Conservation (phyloP, 2,113 vertebrate species). For the Prinia subflava region DNA sequence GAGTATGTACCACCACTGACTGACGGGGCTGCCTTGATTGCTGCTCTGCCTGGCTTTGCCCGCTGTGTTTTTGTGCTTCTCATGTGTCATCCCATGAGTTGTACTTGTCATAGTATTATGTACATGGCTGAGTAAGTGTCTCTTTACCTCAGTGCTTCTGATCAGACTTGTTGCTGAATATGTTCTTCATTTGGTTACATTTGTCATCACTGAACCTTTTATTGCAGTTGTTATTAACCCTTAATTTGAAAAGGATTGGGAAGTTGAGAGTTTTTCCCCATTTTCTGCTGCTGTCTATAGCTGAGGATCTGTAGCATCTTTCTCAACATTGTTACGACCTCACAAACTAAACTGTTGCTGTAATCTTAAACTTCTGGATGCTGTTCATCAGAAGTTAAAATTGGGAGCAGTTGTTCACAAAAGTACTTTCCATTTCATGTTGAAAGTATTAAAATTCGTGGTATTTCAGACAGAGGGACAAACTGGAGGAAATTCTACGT, state of each 20-base stretch:
- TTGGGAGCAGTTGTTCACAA: neutral
- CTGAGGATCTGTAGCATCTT: neutral
- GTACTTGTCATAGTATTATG: neutral
- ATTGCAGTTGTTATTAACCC: neutral
- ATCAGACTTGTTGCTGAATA: neutral
- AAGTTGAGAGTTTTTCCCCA: neutral
- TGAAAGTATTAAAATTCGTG: slow-evolving; percentile 22
- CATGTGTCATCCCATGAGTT: neutral
- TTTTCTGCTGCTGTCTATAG: neutral
- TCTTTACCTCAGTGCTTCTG: neutral
- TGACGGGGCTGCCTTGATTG: neutral
- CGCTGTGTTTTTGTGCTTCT: neutral
- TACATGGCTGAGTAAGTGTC: neutral
- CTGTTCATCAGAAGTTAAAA: neutral
- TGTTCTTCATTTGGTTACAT: neutral
- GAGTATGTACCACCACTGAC: slow-evolving; percentile 79
- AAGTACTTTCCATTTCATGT: neutral
- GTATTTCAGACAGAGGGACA: slow-evolving; percentile 89
- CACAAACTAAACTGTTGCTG: neutral
- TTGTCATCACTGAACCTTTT: neutral
- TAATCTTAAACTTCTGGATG: neutral
- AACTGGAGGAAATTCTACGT: slow-evolving; percentile 92
- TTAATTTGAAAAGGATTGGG: neutral
- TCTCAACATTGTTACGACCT: neutral
- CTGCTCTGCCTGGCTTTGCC: neutral